Percentiles rank a stretch among this genome's conserved stretches.
phyloP scores from a whole-genome alignment of 2,113 vertebrate genomes.

The Megaleporinus macrocephalus region DNA sequence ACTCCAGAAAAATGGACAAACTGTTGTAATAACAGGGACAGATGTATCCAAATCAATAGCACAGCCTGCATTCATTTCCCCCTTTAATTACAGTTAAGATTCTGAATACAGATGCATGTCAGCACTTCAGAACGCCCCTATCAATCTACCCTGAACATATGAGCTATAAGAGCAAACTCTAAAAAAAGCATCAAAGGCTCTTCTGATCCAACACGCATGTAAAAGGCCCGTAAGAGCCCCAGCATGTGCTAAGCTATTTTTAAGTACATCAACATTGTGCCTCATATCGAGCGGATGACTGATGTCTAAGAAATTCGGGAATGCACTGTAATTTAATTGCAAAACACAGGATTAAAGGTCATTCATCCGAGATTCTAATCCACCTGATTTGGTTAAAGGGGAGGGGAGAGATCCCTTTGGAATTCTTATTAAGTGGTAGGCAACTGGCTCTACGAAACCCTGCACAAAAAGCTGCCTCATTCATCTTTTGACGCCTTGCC shows the following conservation, averaged over 20 bases:
- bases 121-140: neutral
- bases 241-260: constrained; percentile 5
- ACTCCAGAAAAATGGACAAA: constrained; percentile 46
- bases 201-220: neutral
- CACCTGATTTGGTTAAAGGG: constrained; percentile 57
- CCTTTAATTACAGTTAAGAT: constrained; percentile 6
- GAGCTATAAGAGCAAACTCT: neutral
- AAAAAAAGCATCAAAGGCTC: neutral
- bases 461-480: constrained; percentile 28
- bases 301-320: constrained; percentile 52
- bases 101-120: neutral
- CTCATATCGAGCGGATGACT: constrained; percentile 47
- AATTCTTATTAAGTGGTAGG: constrained; percentile 58
- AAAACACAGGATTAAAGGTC: constrained; percentile 60
- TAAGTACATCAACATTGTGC: constrained; percentile 15
- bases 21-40: constrained; percentile 30
- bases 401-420: constrained; percentile 47
- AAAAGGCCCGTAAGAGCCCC: neutral
- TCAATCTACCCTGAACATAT: neutral
- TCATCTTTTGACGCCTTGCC: constrained; percentile 17
- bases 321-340: constrained; percentile 60
- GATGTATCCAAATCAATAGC: constrained; percentile 28
- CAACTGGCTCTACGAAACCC: constrained; percentile 9
- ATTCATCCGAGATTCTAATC: constrained; percentile 58
- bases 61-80: constrained; percentile 13